Conservation (phyloP, 2,888 invertebrate species). For the Morpho achilles region DNA sequence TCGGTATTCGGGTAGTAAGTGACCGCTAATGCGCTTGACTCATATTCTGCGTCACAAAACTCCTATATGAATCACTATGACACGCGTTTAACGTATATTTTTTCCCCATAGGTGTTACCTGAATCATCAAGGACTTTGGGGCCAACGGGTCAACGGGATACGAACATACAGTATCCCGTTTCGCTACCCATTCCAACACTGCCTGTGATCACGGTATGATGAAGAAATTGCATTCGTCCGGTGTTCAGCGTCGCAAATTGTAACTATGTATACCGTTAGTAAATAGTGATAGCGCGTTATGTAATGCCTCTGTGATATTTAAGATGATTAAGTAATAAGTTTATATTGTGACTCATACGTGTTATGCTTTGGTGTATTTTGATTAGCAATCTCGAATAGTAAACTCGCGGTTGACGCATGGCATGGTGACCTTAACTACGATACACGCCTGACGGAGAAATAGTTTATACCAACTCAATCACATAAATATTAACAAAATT, state of each 20-base stretch:
- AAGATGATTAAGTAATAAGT: constrained; percentile 54
- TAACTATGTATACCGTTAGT: constrained; percentile 37
- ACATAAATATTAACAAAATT: no score
- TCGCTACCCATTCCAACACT: constrained; percentile 60
- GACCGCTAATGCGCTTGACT: constrained; percentile 56
- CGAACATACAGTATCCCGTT: constrained; percentile 34
- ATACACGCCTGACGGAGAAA: constrained; percentile 15
- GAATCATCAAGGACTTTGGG: constrained; percentile 26
- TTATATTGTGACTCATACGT: constrained; percentile 54
- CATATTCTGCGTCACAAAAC: constrained; percentile 54
- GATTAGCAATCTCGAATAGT: constrained; percentile 46
- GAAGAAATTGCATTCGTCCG: constrained; percentile 69
- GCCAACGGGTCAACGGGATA: constrained; percentile 27
- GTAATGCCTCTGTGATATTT: constrained; percentile 71
- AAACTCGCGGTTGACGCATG: constrained; percentile 30
- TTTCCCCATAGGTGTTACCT: constrained; percentile 58
- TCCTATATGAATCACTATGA: constrained; percentile 43
- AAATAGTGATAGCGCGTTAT: constrained; percentile 33
- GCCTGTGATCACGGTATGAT: constrained; percentile 65
- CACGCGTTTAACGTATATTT: constrained; percentile 48
- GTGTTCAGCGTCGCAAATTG: constrained; percentile 57
- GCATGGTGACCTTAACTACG: constrained; percentile 12
- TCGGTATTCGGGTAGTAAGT: constrained; percentile 28
- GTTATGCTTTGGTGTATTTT: constrained; percentile 47
- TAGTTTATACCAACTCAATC: no score